Evolutionary conservation across 2,113 vertebrate species (phyloP).

Genomic region (Hippocampus abdominalis): DNA sequence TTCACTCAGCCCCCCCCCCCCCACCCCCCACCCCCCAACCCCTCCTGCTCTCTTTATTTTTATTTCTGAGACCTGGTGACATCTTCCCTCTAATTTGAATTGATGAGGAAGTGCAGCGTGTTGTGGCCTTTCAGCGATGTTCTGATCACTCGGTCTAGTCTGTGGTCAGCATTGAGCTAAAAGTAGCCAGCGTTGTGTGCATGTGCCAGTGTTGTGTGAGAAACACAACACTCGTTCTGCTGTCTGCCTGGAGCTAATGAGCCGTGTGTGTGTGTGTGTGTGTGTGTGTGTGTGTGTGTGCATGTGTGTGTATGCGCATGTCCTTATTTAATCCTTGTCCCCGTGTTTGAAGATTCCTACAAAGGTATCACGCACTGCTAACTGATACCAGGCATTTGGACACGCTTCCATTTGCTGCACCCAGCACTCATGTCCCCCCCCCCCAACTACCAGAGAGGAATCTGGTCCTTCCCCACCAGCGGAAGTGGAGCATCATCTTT

Average conservation of each 20-base stretch:
- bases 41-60: not conserved
- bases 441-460: slow-evolving; percentile 12
- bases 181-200: slow-evolving; percentile 5
- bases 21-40: too few species aligned
- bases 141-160: slow-evolving; percentile 23
- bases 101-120: slow-evolving; percentile 16
- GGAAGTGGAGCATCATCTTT: slow-evolving; percentile 48
- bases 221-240: slow-evolving; percentile 63
- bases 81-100: not conserved
- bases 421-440: slow-evolving; percentile 35
- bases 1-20: slow-evolving; percentile 29
- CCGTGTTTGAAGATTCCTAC: slow-evolving; percentile 34
- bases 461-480: slow-evolving; percentile 47
- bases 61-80: slow-evolving; percentile 29
- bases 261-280: slow-evolving; percentile 4
- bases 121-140: slow-evolving; percentile 36
- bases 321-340: slow-evolving; percentile 38
- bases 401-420: slow-evolving; percentile 50
- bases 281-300: slow-evolving; percentile 15
- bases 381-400: slow-evolving; percentile 45
- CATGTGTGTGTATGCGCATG: slow-evolving; percentile 6
- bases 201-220: slow-evolving; percentile 46
- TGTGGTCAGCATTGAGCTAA: slow-evolving; percentile 13
- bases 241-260: slow-evolving; percentile 54
- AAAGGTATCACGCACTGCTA: slow-evolving; percentile 61